A percentile compares a stretch with the other conserved stretches of the same genome.
Conservation (phyloP, 2,888 invertebrate genomes). For the Eurytoma adleriae region DNA sequence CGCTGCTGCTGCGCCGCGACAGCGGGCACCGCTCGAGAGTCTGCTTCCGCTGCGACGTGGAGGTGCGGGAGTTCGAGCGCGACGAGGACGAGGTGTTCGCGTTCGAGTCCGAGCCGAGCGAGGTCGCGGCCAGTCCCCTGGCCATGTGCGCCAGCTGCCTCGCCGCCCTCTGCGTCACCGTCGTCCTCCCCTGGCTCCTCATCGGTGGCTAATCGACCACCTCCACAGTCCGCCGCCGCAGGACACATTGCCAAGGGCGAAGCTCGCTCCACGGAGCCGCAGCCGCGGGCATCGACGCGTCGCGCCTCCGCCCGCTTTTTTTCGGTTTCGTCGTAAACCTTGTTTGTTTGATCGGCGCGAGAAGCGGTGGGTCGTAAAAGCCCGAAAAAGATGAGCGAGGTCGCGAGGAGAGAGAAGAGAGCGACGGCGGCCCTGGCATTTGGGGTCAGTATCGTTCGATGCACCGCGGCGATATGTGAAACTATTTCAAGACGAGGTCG, state of each 20-base stretch:
- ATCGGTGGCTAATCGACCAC: conserved; percentile 70
- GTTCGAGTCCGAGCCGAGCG: conserved; percentile 46
- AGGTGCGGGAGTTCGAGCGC: conserved; percentile 78
- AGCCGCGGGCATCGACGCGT: no score
- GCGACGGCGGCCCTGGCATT: not conserved
- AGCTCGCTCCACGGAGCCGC: not conserved
- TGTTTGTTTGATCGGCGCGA: not conserved
- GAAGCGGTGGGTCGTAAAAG: no score
- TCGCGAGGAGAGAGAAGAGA: no score
- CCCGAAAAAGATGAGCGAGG: no score
- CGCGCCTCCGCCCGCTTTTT: not conserved
- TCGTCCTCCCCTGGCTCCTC: conserved; percentile 78
- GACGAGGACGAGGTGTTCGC: conserved; percentile 40
- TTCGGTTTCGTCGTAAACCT: not conserved
- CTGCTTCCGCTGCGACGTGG: conserved; percentile 79
- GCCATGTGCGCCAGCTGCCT: conserved; percentile 78
- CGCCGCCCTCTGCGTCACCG: conserved; percentile 77
- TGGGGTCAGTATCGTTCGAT: conserved; percentile 42
- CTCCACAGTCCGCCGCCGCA: no score
- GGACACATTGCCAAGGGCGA: not conserved
- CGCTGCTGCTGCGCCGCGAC: conserved; percentile 70
- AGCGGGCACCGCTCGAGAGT: conserved; percentile 70
- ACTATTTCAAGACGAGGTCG: conserved; percentile 47
- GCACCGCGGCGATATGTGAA: conserved; percentile 33
- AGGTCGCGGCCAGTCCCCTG: conserved; percentile 70